Base-by-base conservation (phyloP, 2,888 invertebrate genomes). In the Drosophila imparisetae region DNA sequence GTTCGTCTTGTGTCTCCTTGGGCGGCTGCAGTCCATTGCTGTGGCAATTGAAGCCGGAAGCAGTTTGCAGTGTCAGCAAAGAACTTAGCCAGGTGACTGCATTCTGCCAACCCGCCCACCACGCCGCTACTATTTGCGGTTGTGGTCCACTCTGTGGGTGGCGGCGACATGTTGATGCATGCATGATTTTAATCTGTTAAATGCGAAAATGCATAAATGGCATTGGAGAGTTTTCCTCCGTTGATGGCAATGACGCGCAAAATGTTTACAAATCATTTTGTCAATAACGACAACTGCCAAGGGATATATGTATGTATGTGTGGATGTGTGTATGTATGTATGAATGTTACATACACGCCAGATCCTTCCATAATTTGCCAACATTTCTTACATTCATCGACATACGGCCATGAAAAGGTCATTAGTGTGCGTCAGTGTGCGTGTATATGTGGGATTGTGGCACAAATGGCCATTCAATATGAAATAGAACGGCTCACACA, bases 241-340 rank as follows among this genome's bases (percentile, higher is more conserved):
- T 38, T 55, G 55, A 48, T 67, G 65, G 65, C 83, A 72, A 66
- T 72, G 86, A 89, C 89, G 90, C 90, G 90, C 89, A 87, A 87
- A 87, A 87, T 87, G 90, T 87, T 89, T 90, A 87, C 86, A 87
- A 87, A 87, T 87, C 90, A 87, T 87, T 87, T 87, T 87, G 86
- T 87, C 86, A 87, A 90, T 87, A 87, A 86, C 90, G 80, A 76
- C 79, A 78, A 82, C 83, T 69, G 83, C 64, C 80, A 72, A 79
- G 74, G 68, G 67, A 77, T 72, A 70, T 72, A 62, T 13, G 3
- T 36, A 27, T 13, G n/a, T 27, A 38, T 36, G 2, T 53, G 18
- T 24, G 15, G 0, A 24, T 34, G 18, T 18, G 27, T 52, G 5
- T 18, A 13, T 38, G 13, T n/a, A 38, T 36, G n/a, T 36, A 24